A percentile compares a stretch with the other conserved stretches of the same genome.
phyloP scores from a whole-genome alignment of 1,140 invertebrate species.

The Colletes gigas region DNA sequence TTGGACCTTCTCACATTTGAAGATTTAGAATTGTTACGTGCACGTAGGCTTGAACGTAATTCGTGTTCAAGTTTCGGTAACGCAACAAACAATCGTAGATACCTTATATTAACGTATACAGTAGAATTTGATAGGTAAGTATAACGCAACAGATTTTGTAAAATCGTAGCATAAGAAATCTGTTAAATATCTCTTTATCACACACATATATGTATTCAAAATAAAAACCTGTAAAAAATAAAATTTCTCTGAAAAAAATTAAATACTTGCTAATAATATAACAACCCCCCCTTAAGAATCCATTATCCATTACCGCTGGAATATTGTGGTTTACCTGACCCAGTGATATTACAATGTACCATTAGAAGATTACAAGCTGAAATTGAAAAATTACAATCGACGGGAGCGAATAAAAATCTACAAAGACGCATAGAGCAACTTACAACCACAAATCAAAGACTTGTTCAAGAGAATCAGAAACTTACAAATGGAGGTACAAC shows the following conservation, averaged over 20 bases:
- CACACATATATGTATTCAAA: neutral
- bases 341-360: conserved; percentile 78
- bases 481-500: conserved; percentile 61
- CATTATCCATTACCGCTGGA: conserved; percentile 81
- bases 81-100: conserved; percentile 69
- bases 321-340: conserved; percentile 81
- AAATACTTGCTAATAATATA: conserved; percentile 32
- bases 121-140: conserved; percentile 79
- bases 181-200: neutral
- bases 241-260: conserved; percentile 8
- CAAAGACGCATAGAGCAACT: conserved; percentile 66
- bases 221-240: neutral
- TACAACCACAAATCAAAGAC: conserved; percentile 65
- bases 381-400: conserved; percentile 69
- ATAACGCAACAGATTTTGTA: neutral
- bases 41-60: conserved; percentile 52
- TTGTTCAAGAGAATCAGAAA: conserved; percentile 72
- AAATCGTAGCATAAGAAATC: neutral
- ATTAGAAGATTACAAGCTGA: conserved; percentile 79
- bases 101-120: conserved; percentile 78
- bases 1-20: conserved; percentile 77
- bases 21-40: conserved; percentile 73
- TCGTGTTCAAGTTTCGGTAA: conserved; percentile 38
- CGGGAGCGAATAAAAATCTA: conserved; percentile 56
- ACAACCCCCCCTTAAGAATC: conserved; percentile 72